phyloP scores from a whole-genome alignment of 2,888 invertebrate species.

The Trissolcus japonicus region DNA sequence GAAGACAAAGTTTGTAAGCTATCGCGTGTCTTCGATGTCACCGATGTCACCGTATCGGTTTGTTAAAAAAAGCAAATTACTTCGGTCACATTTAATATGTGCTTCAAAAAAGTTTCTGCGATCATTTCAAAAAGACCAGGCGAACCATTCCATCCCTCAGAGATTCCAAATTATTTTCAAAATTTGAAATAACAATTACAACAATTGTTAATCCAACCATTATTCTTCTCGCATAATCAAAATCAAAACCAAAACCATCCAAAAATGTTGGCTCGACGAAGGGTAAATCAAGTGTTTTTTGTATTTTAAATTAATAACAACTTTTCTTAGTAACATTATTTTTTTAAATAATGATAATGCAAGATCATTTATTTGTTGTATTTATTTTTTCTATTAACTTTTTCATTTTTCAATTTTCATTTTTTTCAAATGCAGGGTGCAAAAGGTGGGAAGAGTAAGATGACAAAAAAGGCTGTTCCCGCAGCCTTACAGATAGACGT shows the following conservation, averaged over 20 bases:
- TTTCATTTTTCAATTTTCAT: conserved; percentile 6
- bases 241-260: conserved; percentile 4
- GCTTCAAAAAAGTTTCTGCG: conserved; percentile 34
- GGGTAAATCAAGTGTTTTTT: conserved; percentile 56
- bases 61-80: conserved; percentile 47
- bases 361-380: conserved; percentile 9
- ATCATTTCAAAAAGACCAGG: conserved; percentile 25
- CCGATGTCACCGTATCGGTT: conserved; percentile 66
- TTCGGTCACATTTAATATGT: conserved; percentile 39
- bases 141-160: not conserved
- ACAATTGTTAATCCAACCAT: not conserved
- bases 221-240: not conserved
- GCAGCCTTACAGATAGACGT: conserved; percentile 89
- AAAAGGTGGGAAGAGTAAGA: conserved; percentile 69
- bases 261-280: conserved; percentile 65
- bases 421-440: conserved; percentile 62
- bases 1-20: conserved; percentile 18
- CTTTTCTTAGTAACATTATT: no score
- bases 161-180: conserved; percentile 2
- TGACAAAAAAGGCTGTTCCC: conserved; percentile 86
- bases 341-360: no score
- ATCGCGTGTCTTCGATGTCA: conserved; percentile 68
- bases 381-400: not conserved
- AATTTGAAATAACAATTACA: not conserved
- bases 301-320: no score